These are phyloP conservation scores for Bufotes viridis DNA, from an alignment of 2,797 vertebrate genomes.

Conservation along the genomic window DNA sequence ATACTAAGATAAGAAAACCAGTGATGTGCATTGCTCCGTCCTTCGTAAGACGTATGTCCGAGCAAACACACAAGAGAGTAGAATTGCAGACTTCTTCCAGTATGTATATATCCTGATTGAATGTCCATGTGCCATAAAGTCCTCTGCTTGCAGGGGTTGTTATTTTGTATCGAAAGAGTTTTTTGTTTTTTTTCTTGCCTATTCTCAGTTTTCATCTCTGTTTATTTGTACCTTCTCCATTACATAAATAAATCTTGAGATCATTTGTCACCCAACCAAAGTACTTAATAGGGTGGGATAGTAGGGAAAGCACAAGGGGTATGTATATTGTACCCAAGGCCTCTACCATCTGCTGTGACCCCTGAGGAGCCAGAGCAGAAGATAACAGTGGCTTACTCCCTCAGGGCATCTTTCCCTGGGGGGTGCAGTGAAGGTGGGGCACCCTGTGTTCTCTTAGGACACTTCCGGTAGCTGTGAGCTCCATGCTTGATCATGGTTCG, in stretches of 20 bases:
- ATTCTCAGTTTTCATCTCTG: background rate
- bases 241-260: background rate
- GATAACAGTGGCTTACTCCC: no score
- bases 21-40: background rate
- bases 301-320: no score
- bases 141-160: background rate
- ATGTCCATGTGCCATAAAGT: background rate
- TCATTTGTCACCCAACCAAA: background rate
- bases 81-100: background rate
- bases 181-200: background rate
- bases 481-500: no score
- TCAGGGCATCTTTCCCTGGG: no score
- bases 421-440: no score
- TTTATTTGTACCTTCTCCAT: background rate
- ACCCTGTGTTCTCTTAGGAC: no score
- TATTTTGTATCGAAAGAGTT: background rate
- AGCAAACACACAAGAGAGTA: background rate
- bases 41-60: background rate
- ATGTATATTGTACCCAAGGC: no score
- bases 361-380: no score
- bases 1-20: conserved; percentile 44
- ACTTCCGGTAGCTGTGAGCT: no score
- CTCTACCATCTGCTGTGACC: no score
- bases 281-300: background rate
- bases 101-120: background rate